These are phyloP conservation scores for Neogale vison DNA, from an alignment of 2,113 vertebrate species.

Conservation along the genomic window DNA sequence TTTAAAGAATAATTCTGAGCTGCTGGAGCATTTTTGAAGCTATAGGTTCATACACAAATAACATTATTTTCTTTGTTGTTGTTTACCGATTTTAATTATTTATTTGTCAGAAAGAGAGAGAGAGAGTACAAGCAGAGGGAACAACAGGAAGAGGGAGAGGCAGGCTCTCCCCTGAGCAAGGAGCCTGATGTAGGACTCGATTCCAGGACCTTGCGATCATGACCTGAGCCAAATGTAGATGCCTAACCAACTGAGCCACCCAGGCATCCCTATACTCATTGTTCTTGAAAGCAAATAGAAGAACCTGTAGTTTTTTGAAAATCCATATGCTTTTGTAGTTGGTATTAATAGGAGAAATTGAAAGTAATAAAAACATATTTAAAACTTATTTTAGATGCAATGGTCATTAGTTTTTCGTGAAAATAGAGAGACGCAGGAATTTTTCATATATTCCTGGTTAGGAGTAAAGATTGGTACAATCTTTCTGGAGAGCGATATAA, in stretches of 20 bases:
- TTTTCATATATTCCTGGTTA: background rate
- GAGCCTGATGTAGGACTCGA: no score
- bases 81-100: no score
- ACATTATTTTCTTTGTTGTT: background rate
- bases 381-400: background rate
- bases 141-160: no score
- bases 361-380: background rate
- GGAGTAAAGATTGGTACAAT: background rate
- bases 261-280: background rate
- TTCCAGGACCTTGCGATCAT: no score
- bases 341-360: background rate
- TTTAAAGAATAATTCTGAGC: constrained; percentile 11
- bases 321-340: background rate
- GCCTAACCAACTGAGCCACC: no score
- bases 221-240: no score
- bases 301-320: background rate
- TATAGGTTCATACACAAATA: constrained; percentile 7
- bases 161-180: no score
- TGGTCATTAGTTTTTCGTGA: background rate
- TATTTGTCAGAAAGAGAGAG: no score
- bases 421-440: background rate
- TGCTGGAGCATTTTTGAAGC: background rate
- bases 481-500: background rate
- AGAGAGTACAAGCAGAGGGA: no score
- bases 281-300: constrained; percentile 1